These are phyloP conservation scores for human DNA, from an alignment of 2,113 vertebrate genomes.

Conservation along the genomic window DNA sequence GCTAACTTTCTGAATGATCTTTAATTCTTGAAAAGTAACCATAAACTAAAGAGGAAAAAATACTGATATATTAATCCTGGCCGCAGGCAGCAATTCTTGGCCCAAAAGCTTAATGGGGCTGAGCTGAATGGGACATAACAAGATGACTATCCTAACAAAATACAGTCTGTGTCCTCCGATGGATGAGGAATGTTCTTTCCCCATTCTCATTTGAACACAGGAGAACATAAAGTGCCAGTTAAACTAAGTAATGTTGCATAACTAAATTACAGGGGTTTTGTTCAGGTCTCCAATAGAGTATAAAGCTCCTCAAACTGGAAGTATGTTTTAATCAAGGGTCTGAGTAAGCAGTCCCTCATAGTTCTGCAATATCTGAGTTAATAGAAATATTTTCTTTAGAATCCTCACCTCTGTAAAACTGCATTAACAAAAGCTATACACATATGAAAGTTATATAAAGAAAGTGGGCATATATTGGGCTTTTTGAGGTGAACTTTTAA, in stretches of 20 bases:
- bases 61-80: conserved; percentile 80
- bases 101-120: conserved; percentile 80
- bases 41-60: conserved; percentile 71
- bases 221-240: conserved; percentile 74
- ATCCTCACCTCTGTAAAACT: conserved; percentile 32
- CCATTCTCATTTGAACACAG: conserved; percentile 53
- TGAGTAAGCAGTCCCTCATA: conserved; percentile 36
- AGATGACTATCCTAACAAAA: conserved; percentile 77
- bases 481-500: conserved; percentile 25
- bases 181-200: conserved; percentile 52
- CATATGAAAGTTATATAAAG: conserved; percentile 51
- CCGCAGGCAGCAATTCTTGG: conserved; percentile 69
- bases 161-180: conserved; percentile 48
- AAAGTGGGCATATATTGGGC: not conserved
- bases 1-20: conserved; percentile 83
- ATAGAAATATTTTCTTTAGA: conserved; percentile 62
- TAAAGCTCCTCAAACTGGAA: conserved; percentile 67
- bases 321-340: conserved; percentile 76
- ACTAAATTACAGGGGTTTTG: conserved; percentile 67
- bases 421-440: conserved; percentile 9
- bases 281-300: conserved; percentile 53
- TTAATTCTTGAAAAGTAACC: conserved; percentile 83
- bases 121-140: conserved; percentile 79
- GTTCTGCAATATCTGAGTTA: conserved; percentile 39
- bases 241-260: conserved; percentile 76